phyloP scores from a whole-genome alignment of 2,888 invertebrate genomes.

The Pollenia griseotomentosa region DNA sequence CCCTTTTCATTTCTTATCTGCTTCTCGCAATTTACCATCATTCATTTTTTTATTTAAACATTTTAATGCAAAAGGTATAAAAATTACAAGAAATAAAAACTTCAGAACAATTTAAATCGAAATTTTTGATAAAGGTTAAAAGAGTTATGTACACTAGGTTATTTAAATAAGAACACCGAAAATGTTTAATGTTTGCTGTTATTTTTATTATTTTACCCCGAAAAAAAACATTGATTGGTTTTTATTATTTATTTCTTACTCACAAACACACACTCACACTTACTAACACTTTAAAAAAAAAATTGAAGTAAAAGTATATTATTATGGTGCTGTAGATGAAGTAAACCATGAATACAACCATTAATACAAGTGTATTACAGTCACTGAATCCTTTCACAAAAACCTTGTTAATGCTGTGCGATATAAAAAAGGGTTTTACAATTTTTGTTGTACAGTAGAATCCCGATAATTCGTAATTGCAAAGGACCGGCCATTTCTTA shows the following conservation, averaged over 20 bases:
- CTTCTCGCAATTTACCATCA: too few species aligned
- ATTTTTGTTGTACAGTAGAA: neutral
- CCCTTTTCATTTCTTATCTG: too few species aligned
- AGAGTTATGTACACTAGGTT: neutral
- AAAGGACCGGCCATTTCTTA: too few species aligned
- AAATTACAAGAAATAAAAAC: too few species aligned
- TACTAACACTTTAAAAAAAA: neutral
- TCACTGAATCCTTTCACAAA: constrained; percentile 37
- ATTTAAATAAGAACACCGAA: neutral
- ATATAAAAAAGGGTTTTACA: constrained; percentile 1
- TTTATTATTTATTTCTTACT: neutral
- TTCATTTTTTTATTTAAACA: too few species aligned
- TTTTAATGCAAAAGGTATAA: too few species aligned
- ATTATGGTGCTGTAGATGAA: neutral
- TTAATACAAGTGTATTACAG: constrained; percentile 28
- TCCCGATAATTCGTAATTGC: too few species aligned
- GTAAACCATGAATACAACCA: constrained; percentile 23
- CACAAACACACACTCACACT: neutral
- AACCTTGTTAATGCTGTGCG: constrained; percentile 12
- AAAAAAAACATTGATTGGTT: constrained; percentile 51
- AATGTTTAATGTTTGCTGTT: constrained; percentile 15
- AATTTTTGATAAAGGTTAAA: too few species aligned
- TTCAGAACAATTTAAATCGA: too few species aligned
- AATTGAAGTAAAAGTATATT: constrained; percentile 1
- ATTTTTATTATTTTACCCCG: constrained; percentile 3